Evolutionary conservation across 2,888 invertebrate genomes (phyloP), one percentile per base, ranked within the genome.

Genomic region (Chrysolina haemoptera): DNA sequence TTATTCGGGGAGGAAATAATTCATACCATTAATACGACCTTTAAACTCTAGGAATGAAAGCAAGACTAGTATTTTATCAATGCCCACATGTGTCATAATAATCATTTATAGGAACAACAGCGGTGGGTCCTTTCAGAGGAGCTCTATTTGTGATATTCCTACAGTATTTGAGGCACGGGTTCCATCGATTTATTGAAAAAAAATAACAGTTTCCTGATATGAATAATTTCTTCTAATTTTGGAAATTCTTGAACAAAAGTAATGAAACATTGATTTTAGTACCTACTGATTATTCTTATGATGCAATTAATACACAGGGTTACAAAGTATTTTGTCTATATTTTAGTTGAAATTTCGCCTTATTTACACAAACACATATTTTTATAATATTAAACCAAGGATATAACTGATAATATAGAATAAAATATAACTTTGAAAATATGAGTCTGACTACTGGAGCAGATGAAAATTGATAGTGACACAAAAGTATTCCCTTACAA

Each of bases 301-400:
- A 74, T 59, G 35, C 68, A 71, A 67, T 35, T 64, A 71, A 62
- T 40, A 74, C 74, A 74, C 74, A 74, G 74, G 74, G 74, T 74
- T 74, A 48, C 46, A 74, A 46, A 74, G 68, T 74, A 74, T 74
- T 74, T 71, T 71, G 68, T 71, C 68, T 74, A 74, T 20, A 73
- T 65, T 74, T 74, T 65, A 71, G 71, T 74, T 73, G 46, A 20
- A 55, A 55, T 73, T 73, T 68, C 48, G 68, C 68, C 68, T 71
- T 71, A 65, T 70, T 74, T 68, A 74, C 68, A 63, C 70, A 74
- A 22, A 67, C 35, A 64, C 59, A 70, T 74, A 74, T 74, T 74
- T 74, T 74, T 74, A 67, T 74, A 74, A 62, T 20, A 50, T 55
- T 40, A 48, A 73, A 70, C 14, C 59, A 59, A 35, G 9, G 59